phyloP scores from a whole-genome alignment of 2,797 vertebrate species.

The Morus bassanus region DNA sequence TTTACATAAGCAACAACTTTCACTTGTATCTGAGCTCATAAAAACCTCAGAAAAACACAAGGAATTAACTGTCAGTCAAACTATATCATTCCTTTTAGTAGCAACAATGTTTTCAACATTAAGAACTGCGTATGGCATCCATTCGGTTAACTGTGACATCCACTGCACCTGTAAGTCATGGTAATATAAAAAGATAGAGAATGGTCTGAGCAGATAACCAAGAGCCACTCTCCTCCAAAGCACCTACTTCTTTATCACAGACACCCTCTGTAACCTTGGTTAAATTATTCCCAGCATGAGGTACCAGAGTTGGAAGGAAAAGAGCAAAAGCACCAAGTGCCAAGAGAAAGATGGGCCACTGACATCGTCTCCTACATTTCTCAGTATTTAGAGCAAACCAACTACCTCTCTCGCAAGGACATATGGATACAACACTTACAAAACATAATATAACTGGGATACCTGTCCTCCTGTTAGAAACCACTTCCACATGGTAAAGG shows the following conservation, averaged over 20 bases:
- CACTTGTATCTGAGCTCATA: background rate
- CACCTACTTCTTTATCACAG: background rate
- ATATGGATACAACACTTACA: background rate
- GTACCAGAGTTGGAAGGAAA: background rate
- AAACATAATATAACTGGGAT: background rate
- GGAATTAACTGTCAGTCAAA: background rate
- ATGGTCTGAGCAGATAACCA: background rate
- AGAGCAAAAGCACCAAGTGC: background rate
- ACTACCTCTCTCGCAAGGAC: background rate
- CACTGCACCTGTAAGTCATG: background rate
- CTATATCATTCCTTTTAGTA: background rate
- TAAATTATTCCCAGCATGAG: background rate
- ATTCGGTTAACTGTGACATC: background rate
- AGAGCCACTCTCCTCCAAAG: background rate
- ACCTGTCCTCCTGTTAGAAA: background rate
- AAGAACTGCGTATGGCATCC: background rate
- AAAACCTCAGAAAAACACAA: background rate
- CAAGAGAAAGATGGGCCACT: background rate
- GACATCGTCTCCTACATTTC: background rate
- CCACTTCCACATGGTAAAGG: background rate
- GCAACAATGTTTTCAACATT: background rate
- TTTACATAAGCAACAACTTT: background rate
- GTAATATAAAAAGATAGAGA: background rate
- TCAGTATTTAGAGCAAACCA: background rate
- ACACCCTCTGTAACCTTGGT: background rate